Conservation (phyloP, 2,888 invertebrate species). For the Andrena marginata region DNA sequence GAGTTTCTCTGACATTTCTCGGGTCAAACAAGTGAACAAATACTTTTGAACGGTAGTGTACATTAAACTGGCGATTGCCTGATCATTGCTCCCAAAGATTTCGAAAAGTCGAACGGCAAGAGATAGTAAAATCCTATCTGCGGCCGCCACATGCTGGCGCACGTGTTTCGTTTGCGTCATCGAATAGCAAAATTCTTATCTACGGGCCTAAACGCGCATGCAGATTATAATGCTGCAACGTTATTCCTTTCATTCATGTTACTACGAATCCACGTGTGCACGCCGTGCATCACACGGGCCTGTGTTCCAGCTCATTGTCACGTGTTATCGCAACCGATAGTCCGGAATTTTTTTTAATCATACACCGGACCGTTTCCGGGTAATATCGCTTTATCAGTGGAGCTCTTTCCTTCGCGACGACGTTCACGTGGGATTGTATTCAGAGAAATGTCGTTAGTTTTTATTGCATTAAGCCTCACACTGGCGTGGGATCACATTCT, state of each 20-base stretch:
- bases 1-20: too few species aligned
- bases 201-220: conserved; percentile 2
- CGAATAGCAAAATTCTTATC: conserved; percentile 45
- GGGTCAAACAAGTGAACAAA: too few species aligned
- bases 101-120: not conserved
- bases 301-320: conserved; percentile 12
- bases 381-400: not conserved
- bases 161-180: conserved; percentile 37
- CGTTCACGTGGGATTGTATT: too few species aligned
- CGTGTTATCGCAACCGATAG: conserved; percentile 11
- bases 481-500: too few species aligned
- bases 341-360: conserved; percentile 9
- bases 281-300: not conserved
- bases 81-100: not conserved
- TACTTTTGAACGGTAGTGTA: not conserved
- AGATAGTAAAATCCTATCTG: not conserved
- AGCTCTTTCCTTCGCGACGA: not conserved
- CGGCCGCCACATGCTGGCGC: conserved; percentile 11
- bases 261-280: conserved; percentile 5
- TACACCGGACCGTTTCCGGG: not conserved
- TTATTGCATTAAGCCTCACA: too few species aligned
- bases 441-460: not conserved
- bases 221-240: conserved; percentile 24
- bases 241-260: conserved; percentile 48
- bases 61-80: not conserved